Evolutionary conservation across 2,797 vertebrate genomes (phyloP).

Genomic region (Dendrocincla fuliginosa): DNA sequence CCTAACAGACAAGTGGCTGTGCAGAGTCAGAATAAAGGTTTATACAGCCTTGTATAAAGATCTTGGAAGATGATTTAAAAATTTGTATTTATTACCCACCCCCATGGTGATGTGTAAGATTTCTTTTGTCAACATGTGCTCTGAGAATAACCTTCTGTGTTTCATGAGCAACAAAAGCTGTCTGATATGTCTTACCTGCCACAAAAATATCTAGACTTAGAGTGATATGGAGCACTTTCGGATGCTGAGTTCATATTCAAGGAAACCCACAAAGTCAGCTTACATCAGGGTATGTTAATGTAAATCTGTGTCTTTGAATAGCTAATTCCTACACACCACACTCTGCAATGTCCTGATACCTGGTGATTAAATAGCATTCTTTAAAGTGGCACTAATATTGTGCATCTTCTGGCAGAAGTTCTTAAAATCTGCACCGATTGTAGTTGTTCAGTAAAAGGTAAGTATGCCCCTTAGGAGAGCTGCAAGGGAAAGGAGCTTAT

Average conservation of each 20-base stretch:
- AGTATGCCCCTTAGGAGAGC: slow-evolving; percentile 58
- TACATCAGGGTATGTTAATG: not conserved
- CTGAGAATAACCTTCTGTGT: not conserved
- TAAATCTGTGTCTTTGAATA: not conserved
- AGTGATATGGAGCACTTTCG: not conserved
- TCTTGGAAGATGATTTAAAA: not conserved
- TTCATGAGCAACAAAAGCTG: not conserved
- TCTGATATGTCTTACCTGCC: not conserved
- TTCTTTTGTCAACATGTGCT: not conserved
- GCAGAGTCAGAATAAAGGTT: not conserved
- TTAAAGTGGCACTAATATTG: slow-evolving; percentile 54
- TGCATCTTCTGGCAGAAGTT: slow-evolving; percentile 60
- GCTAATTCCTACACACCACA: not conserved
- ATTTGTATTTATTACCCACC: not conserved
- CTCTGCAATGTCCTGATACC: slow-evolving; percentile 44
- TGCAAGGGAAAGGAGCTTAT: slow-evolving; percentile 51
- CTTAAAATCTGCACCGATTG: slow-evolving; percentile 15
- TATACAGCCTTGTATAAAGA: not conserved
- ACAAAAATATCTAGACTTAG: not conserved
- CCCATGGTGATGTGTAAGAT: not conserved
- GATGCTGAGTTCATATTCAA: not conserved
- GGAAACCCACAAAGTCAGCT: not conserved
- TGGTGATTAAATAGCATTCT: slow-evolving; percentile 56
- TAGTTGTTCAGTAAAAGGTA: slow-evolving; percentile 47
- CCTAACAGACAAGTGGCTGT: not conserved